Conservation (phyloP, 2,113 vertebrate species). For the Dipodomys spectabilis region DNA sequence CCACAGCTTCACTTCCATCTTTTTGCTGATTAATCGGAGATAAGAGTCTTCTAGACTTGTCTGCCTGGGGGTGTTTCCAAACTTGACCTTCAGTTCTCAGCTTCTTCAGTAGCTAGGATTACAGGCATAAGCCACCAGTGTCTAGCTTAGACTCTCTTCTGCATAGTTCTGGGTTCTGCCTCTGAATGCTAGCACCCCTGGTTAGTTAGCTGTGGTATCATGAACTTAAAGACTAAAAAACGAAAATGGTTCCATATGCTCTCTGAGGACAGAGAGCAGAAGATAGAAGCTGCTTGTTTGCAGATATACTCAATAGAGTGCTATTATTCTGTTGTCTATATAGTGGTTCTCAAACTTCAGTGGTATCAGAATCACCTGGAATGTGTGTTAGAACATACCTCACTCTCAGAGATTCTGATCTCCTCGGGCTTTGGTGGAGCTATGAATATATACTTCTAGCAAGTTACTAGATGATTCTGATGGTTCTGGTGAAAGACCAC, state of each 20-base stretch:
- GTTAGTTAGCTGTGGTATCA: neutral
- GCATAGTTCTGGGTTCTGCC: accelerated
- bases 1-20: neutral
- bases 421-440: neutral
- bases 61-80: too few species aligned
- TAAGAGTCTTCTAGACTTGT: too few species aligned
- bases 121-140: too few species aligned
- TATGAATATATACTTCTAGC: neutral
- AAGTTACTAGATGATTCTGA: neutral
- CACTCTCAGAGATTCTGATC: neutral
- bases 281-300: neutral
- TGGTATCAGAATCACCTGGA: neutral
- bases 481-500: neutral
- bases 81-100: too few species aligned
- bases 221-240: neutral
- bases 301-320: neutral
- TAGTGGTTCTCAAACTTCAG: neutral
- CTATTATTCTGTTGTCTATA: neutral
- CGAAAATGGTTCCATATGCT: neutral
- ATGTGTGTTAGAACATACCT: neutral
- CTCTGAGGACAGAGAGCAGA: neutral
- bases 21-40: too few species aligned
- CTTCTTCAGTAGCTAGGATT: too few species aligned
- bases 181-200: neutral
- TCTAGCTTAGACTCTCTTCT: neutral